phyloP scores from a whole-genome alignment of 1,140 invertebrate species.

The Aethina tumida region DNA sequence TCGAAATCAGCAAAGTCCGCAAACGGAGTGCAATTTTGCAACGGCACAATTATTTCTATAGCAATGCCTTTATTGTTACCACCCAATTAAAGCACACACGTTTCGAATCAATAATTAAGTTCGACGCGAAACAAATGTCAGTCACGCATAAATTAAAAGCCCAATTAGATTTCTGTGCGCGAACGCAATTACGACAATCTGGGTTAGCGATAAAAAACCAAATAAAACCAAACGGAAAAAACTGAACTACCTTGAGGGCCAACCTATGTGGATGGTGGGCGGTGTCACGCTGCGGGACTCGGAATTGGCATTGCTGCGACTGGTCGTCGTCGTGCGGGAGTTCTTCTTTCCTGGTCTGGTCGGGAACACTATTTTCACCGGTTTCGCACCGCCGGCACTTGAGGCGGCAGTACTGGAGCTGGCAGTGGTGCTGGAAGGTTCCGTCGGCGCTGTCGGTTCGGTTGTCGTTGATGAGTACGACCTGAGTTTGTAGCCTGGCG shows the following conservation, averaged over 20 bases:
- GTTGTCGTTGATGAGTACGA: conserved; percentile 18
- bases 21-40: no score
- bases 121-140: no score
- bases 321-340: conserved; percentile 48
- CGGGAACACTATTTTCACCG: conserved; percentile 66
- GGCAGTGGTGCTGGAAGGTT: conserved; percentile 42
- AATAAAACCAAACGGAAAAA: neutral
- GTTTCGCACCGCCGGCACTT: conserved; percentile 37
- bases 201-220: no score
- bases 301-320: conserved; percentile 36
- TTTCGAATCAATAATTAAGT: no score
- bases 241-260: conserved; percentile 66
- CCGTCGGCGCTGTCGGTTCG: conserved; percentile 14
- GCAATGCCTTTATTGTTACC: no score
- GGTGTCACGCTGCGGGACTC: conserved; percentile 38
- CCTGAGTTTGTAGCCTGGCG: conserved; percentile 41
- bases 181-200: no score
- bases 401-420: conserved; percentile 23
- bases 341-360: conserved; percentile 54
- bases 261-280: conserved; percentile 67
- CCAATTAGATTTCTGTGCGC: no score
- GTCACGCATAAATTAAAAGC: no score
- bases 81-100: no score
- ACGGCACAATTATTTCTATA: no score
- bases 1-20: no score